Evolutionary conservation across 37 sponge, comb jelly and placozoan species (phyloP).

Genomic region (Oscarella lobularis): DNA sequence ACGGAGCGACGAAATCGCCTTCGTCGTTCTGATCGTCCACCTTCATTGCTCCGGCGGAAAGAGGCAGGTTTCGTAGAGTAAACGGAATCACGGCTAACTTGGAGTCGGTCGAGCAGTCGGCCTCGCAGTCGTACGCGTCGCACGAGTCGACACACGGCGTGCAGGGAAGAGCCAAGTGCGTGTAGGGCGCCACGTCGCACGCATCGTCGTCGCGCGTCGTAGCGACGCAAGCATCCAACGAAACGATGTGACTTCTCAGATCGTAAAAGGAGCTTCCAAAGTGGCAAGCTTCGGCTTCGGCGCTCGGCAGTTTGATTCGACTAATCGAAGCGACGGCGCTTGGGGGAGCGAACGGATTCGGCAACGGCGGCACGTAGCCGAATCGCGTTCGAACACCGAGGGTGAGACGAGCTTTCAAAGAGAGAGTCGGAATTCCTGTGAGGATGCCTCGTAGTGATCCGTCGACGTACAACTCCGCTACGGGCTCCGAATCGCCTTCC

Average conservation of each 20-base stretch:
- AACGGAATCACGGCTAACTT: background rate
- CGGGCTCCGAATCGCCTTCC: background rate
- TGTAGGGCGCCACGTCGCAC: background rate
- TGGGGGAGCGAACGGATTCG: conserved; percentile 13
- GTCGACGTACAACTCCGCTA: conserved; percentile 24
- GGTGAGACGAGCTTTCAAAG: conserved; percentile 9
- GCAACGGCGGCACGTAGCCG: conserved; percentile 21
- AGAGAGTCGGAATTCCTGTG: conserved; percentile 29
- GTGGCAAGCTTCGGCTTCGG: conserved; percentile 20
- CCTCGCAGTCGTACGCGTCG: background rate
- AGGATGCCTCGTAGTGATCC: conserved; percentile 20
- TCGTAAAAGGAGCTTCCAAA: conserved; percentile 53
- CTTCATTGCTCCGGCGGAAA: background rate
- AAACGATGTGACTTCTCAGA: conserved; percentile 40
- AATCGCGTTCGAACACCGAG: conserved; percentile 31
- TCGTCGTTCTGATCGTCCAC: background rate
- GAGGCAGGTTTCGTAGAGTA: background rate
- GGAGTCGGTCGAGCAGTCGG: background rate
- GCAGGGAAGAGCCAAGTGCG: background rate
- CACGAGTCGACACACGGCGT: background rate
- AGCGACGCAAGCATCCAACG: background rate
- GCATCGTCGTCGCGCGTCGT: background rate
- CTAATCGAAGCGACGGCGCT: conserved; percentile 27
- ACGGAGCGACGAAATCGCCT: background rate
- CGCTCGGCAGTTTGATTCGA: conserved; percentile 27